These are phyloP conservation scores for Serripes groenlandicus DNA, from an alignment of 2,888 invertebrate species.

Conservation along the genomic window DNA sequence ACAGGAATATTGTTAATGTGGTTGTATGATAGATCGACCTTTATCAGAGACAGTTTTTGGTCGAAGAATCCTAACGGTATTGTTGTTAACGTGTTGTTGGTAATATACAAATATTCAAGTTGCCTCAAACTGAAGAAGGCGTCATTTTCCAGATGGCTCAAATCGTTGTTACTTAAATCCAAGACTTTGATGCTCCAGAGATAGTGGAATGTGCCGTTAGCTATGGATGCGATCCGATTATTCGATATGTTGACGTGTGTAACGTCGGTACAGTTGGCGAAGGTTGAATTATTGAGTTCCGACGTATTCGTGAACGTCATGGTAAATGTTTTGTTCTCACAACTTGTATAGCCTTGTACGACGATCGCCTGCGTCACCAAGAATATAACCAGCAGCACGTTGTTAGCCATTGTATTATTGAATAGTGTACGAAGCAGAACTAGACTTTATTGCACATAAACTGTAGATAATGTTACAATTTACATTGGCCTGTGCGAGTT, in stretches of 20 bases:
- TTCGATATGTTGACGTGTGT: conserved; percentile 28
- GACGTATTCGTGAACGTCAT: conserved; percentile 10
- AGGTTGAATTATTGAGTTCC: not conserved
- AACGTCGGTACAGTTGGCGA: not conserved
- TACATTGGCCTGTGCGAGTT: too few relatives aligned
- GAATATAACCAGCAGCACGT: not conserved
- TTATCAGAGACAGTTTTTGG: conserved; percentile 14
- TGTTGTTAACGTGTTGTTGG: conserved; percentile 28
- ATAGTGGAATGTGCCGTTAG: conserved; percentile 28
- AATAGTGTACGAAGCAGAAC: too few relatives aligned
- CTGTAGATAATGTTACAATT: too few relatives aligned
- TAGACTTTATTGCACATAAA: too few relatives aligned
- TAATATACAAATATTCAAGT: conserved; percentile 23
- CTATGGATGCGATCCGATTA: conserved; percentile 25
- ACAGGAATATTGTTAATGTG: conserved; percentile 33
- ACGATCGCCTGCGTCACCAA: not conserved
- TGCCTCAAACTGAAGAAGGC: conserved; percentile 14
- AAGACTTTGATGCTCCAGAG: conserved; percentile 34
- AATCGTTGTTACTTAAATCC: conserved; percentile 36
- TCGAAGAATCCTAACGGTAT: conserved; percentile 35
- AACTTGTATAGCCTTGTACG: not conserved
- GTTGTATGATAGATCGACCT: conserved; percentile 37
- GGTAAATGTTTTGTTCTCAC: not conserved
- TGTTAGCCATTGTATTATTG: too few relatives aligned
- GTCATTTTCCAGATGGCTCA: conserved; percentile 1